Evolutionary conservation across 2,797 vertebrate species (phyloP), one percentile per base, ranked within the genome.

Genomic region (Spondyliosoma cantharus): DNA sequence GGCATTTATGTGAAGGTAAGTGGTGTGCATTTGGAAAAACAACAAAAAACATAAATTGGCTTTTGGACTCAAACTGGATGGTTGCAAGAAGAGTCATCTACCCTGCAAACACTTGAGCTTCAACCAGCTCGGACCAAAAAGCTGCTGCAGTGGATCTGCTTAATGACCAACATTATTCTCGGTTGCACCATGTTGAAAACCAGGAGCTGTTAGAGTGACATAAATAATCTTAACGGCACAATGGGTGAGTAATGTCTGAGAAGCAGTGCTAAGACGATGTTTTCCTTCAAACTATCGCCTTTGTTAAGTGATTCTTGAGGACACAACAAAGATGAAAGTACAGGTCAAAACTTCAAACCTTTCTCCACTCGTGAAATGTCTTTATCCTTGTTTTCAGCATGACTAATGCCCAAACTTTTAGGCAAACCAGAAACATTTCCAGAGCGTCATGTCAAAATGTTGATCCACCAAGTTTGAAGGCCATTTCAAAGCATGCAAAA

Each of bases 61-160:
- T 48, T 22, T 17, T 59, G 17, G 27, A 45, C 37, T 48, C 54
- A 74, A 58, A 75, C 45, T 42, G 11, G 70, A 25, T 62, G 45
- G 22, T 62, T 53, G 15, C n/a, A 8, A 37, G 48, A 52, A 67
- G 11, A 22, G 17, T 62, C 8, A 19, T 7, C 29, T 25, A 11
- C 43, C 46, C 29, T 22, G 14, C 27, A 3, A 17, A 32, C 29
- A 32, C 29, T 32, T 32, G 29, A 32, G 29, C 29, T 32, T 7
- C 29, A 32, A 32, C 29, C 5, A 32, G 6, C 29, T 32, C 4
- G 29, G 32, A 32, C 3, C 32, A 32, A 32, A 32, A 32, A 7
- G 32, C 7, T 32, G 32, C 32, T 32, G 32, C 32, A 32, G 32
- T 32, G 32, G 32, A 32, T 32, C 6, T 32, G 32, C 7, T 32